Base-by-base conservation (phyloP, 64 coral and sea anemone genomes). In the Pocillopora verrucosa region DNA sequence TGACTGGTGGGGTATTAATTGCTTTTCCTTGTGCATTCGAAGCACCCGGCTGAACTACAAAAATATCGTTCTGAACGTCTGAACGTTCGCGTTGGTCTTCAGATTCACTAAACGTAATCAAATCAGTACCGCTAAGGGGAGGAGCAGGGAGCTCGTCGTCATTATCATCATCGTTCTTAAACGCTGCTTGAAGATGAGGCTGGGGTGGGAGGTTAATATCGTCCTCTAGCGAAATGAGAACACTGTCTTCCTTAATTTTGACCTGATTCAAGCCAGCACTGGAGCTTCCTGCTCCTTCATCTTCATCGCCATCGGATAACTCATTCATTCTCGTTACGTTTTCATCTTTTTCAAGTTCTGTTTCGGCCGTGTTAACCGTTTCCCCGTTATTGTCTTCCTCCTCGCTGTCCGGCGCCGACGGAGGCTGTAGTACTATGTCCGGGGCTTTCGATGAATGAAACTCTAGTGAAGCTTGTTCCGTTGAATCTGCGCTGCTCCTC, bases 401-500 rank as follows among this genome's bases (percentile, higher is more conserved):
- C 37, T 92, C 90, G 37, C 73, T 79, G 20, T 76, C 90, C 56
- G 90, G 75, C 11, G 61, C 60, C 76, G 90, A 92, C 58, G 90
- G 90, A 77, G 90, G 90, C 83, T 92, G 74, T 4, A 92, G 62
- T 13, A 92, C 58, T 56, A 92, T 92, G 16, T 92, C 82, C 30
- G 90, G 90, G 63, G 82, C 63, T 84, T 84, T 84, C 65, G 64
- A 84, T 70, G 22, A 70, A 69, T 11, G 82, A 84, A 20, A 70
- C 63, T 84, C 82, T 56, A 12, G 64, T 11, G 37, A 62, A 84
- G 16, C 61, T 36, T 72, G 82, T 65, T 72, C 82, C 37, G 64
- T 19, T 72, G 82, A 84, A 24, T 84, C 82, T 45, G 17, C 63
- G 38, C 11, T 84, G 64, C 82, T 84, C 82, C 65, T 16, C 11